Conservation (phyloP, 2,888 invertebrate genomes). For the Eristalinus sepulchralis region DNA sequence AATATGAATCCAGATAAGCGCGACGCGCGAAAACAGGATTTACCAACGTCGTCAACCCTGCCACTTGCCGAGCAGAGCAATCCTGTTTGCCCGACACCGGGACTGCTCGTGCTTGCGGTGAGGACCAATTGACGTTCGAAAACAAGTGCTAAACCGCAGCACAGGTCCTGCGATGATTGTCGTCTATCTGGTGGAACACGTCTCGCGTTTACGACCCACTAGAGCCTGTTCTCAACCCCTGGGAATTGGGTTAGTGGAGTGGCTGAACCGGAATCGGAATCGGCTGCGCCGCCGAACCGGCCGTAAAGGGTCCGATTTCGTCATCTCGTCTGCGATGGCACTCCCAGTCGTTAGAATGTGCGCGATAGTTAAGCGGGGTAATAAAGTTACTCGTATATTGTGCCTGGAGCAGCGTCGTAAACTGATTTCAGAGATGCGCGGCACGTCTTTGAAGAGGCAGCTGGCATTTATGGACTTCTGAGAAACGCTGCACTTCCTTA, state of each 20-base stretch:
- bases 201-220: neutral
- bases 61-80: slow-evolving; percentile 24
- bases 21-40: slow-evolving; percentile 48
- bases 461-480: slow-evolving; percentile 38
- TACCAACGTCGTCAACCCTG: slow-evolving; percentile 6
- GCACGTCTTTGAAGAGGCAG: slow-evolving; percentile 9
- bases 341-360: slow-evolving; percentile 10
- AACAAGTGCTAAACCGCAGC: slow-evolving; percentile 41
- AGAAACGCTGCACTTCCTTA: slow-evolving; percentile 46
- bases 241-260: slow-evolving; percentile 57
- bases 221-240: slow-evolving; percentile 60
- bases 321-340: neutral
- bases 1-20: slow-evolving; percentile 55
- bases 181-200: slow-evolving; percentile 27
- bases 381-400: slow-evolving; percentile 33
- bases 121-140: slow-evolving; percentile 59
- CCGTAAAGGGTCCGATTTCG: neutral
- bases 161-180: slow-evolving; percentile 48
- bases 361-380: slow-evolving; percentile 3
- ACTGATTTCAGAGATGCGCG: neutral
- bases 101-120: neutral
- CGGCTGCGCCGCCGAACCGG: neutral
- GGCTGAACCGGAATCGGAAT: slow-evolving; percentile 5
- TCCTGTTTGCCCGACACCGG: slow-evolving; percentile 45
- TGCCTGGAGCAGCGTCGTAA: neutral